Base-by-base conservation (phyloP, 2,113 vertebrate species). In the Murina feae region DNA sequence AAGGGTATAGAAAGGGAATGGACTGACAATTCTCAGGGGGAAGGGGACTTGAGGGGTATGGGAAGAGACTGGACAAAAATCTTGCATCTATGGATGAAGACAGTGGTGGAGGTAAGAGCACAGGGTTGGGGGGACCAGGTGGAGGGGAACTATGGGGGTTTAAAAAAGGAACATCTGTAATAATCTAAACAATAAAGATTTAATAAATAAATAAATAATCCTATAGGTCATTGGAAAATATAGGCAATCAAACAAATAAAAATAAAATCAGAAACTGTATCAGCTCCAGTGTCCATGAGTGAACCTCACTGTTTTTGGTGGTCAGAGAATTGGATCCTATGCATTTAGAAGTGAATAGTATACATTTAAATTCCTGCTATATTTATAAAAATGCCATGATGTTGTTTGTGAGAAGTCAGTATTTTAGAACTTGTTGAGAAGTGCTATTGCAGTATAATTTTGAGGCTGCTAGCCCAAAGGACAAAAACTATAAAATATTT, bases 401-500 rank as follows among this genome's bases (percentile, higher is more conserved):
- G 74, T 37, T 78, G 11, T 23, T 74, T 79, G 89, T 35, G 18
- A 89, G 58, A 84, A 93, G 20, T 23, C 71, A 80, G 3, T 63
- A 28, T 92, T 78, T 37, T 47, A 69, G 63, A 96, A 89, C 63
- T 65, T 87, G 87, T 91, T 25, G 69, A 44, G 82, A 91, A 74
- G 35, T 69, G 28, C 78, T 76, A 65, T 68, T 92, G 60, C 16
- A 23, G 39, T 75, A 23, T 86, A 71, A 83, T 69, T 79, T 65
- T 94, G 58, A 96, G 30, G n/a, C 74, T 74, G 37, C 91, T 72
- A 75, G n/a, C 84, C 80, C 39, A 71, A 37, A 80, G 68, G 21
- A 87, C 20, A 95, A 55, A 96, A 83, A 69, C 86, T 42, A 69
- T 76, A 68, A 71, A 91, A 84, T 32, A 42, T 35, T 80, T 84